Base-by-base conservation (phyloP, 2,797 vertebrate genomes). In the Tarsius wallacei region DNA sequence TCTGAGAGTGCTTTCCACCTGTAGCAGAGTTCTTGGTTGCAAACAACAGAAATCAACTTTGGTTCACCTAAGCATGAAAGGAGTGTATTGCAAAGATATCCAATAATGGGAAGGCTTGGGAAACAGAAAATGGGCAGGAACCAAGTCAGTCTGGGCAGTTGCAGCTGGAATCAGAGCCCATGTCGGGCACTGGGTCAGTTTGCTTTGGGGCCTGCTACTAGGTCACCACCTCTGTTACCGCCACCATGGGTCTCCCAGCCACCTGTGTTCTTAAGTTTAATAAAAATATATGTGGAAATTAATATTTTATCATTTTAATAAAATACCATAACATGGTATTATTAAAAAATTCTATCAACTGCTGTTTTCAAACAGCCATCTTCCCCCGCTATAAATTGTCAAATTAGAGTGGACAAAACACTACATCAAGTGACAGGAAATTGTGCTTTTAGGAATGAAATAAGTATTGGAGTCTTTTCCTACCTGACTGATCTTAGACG, bases 231-330 rank as follows among this genome's bases (percentile, higher is more conserved):
- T 90, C 51, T 15, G 11, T 64, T 63, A 63, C 7, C 71, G 22
- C 33, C 80, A 26, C 28, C 55, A 42, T 0, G 36, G 16, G 24
- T 26, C 61, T 19, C 47, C 64, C 11, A 47, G 61, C 53, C 47
- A 81, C 64, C 63, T 28, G 57, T 76, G 3, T 47, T 82, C 13
- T 83, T 24, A 49, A 76, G 55, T 91, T 84, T 22, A 28, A 22
- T 93, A 59, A 77, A 82, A 83, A 33, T 33, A 28, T 47, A 47
- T 36, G 28, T 53, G 19, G 47, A 95, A 68, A 68, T 70, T 33
- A 47, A 24, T 59, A 81, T 42, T 96, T 86, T 73, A 87, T 70
- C 64, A n/a, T 89, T 51, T 42, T 42, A 42, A 47, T 88, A 94
- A 89, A 64, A 47, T 19, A 19, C 3, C 5, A 63, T 28, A 31